Conservation (phyloP, 2,797 vertebrate species). For the Anguilla marmorata region DNA sequence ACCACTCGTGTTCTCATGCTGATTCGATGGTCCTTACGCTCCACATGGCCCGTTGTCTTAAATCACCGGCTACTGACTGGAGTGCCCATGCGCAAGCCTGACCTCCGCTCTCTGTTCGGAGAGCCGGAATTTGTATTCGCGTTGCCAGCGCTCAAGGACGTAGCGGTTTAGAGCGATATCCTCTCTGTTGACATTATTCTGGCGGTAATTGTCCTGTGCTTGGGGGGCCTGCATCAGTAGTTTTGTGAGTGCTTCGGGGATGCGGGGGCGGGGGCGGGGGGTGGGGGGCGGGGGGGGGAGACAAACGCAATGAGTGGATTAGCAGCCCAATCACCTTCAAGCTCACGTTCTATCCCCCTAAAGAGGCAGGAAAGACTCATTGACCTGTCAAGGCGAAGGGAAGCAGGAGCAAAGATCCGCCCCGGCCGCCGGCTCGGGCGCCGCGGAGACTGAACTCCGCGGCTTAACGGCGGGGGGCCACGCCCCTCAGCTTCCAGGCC, state of each 20-base stretch:
- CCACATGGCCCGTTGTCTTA: not conserved
- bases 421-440: not conserved
- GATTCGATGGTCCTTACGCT: not conserved
- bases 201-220: constrained; percentile 6
- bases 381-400: not conserved
- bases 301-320: constrained; percentile 13
- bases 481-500: not conserved
- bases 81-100: not conserved
- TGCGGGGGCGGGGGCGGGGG: not conserved
- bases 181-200: not conserved
- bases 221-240: constrained; percentile 7
- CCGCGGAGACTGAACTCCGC: not conserved
- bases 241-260: constrained; percentile 6
- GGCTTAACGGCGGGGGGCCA: not conserved
- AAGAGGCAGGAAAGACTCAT: constrained; percentile 16
- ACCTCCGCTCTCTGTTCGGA: not conserved
- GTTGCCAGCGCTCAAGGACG: not conserved
- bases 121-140: not conserved
- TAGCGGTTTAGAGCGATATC: not conserved
- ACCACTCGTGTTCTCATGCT: not conserved
- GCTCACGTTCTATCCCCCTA: not conserved
- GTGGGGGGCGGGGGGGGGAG: not conserved
- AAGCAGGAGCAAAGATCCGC: not conserved
- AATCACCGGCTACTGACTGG: not conserved
- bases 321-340: constrained; percentile 20